A percentile compares a stretch with the other conserved stretches of the same genome.
phyloP scores from a whole-genome alignment of 1,140 invertebrate genomes.

The Pomacea maculata region DNA sequence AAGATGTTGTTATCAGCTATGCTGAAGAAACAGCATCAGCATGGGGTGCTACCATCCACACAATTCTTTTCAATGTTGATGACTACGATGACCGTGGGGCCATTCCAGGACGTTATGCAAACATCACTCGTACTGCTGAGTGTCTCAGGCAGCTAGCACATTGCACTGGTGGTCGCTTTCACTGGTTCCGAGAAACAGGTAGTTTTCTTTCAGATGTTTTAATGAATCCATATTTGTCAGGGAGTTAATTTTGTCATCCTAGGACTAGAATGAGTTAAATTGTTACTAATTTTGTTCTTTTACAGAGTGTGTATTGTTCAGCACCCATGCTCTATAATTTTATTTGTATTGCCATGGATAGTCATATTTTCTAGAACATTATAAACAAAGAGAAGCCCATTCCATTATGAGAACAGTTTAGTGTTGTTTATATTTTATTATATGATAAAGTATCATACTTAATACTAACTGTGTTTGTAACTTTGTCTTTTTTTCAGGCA shows the following conservation, averaged over 20 bases:
- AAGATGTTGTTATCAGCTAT: slow-evolving; percentile 56
- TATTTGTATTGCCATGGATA: too few species aligned
- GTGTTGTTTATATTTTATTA: too few species aligned
- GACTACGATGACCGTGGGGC: slow-evolving; percentile 63
- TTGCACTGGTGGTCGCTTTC: slow-evolving; percentile 61
- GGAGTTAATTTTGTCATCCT: background rate
- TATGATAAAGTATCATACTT: too few species aligned
- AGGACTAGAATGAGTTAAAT: too few species aligned
- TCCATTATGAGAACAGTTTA: too few species aligned
- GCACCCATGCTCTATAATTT: too few species aligned
- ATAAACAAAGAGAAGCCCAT: too few species aligned
- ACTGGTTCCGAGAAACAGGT: slow-evolving; percentile 67
- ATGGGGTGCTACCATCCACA: slow-evolving; percentile 55
- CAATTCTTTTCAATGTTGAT: slow-evolving; percentile 65
- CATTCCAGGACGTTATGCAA: slow-evolving; percentile 65
- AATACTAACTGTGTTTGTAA: too few species aligned
- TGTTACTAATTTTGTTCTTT: too few species aligned
- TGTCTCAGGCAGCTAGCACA: slow-evolving; percentile 63
- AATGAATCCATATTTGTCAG: background rate
- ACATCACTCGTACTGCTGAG: slow-evolving; percentile 64
- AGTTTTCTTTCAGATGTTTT: slow-evolving; percentile 2
- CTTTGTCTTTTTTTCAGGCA: slow-evolving; percentile 47
- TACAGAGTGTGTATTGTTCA: too few species aligned
- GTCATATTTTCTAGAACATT: too few species aligned
- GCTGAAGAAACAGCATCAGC: slow-evolving; percentile 60